Base-by-base conservation (phyloP, 1,140 invertebrate species). In the Drosophila willistoni region DNA sequence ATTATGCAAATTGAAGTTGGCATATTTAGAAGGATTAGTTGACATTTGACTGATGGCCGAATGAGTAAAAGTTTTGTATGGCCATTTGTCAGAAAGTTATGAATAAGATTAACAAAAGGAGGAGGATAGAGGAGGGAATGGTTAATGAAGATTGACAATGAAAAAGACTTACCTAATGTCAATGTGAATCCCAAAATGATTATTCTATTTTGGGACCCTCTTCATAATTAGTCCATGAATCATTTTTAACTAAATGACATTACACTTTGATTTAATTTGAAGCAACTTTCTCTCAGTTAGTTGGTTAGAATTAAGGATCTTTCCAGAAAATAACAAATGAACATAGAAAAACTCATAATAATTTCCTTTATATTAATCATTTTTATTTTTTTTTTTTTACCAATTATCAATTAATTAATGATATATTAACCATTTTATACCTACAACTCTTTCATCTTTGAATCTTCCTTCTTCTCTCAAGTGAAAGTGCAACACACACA, bases 401-500 rank as follows among this genome's bases (percentile, higher is more conserved):
- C 66, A 29, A 29, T 51, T 51, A 51, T 3, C 9, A 22, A 22
- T 51, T 51, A 12, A 51, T 51, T 51, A 51, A 51, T 22, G 44
- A n/a, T 22, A 51, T n/a, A 22, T 51, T 22, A 51, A 4, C 44
- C 63, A 65, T 72, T 25, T 25, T 25, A 25, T 25, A 25, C 22
- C 22, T 25, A 44, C 69, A 69, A 65, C 63, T 33, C 22, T 64
- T 39, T 47, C 39, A 29, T 17, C 25, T 33, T 29, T 65, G 25
- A 13, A 42, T 29, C 22, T 10, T 42, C 19, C 64, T 76, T 66
- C 59, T 55, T 25, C 36, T 70, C 42, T 39, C 42, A 71, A 86
- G 83, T 86, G 83, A 86, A 86, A 86, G 83, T 86, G 70, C 51
- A 51, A n/a, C 44, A 47, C 6, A 47, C 74, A 60, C 3, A 25